phyloP scores from a whole-genome alignment of 1,140 invertebrate species.

The Bombus soroeensis region DNA sequence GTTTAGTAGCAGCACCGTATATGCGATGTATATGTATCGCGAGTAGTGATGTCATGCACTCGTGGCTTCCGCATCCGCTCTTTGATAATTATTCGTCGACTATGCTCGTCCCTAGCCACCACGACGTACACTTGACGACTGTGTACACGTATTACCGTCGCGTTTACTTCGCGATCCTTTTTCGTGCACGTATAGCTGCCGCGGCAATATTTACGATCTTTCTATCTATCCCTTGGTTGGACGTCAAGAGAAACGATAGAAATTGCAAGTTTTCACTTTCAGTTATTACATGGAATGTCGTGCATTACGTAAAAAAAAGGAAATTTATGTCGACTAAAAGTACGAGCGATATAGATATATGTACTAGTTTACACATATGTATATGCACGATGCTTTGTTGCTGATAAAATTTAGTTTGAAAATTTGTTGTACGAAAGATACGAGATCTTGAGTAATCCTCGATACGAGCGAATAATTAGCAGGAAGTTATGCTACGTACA shows the following conservation, averaged over 20 bases:
- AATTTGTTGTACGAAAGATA: too few species aligned
- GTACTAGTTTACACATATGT: too few species aligned
- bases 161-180: not conserved
- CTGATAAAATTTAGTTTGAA: too few species aligned
- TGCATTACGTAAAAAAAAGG: not conserved
- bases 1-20: not conserved
- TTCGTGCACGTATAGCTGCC: too few species aligned
- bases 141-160: not conserved
- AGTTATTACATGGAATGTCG: not conserved
- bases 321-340: not conserved
- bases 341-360: not conserved
- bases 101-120: constrained; percentile 5
- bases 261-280: not conserved
- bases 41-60: constrained; percentile 54
- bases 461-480: too few species aligned
- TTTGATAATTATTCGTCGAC: constrained; percentile 57
- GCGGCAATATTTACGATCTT: too few species aligned
- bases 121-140: not conserved
- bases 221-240: too few species aligned
- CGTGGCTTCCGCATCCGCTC: constrained; percentile 62
- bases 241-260: not conserved
- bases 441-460: too few species aligned
- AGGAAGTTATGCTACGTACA: too few species aligned
- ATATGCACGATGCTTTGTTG: too few species aligned
- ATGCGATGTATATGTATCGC: constrained; percentile 22